Evolutionary conservation across 2,113 vertebrate species (phyloP).

Genomic region (Podarcis muralis): DNA sequence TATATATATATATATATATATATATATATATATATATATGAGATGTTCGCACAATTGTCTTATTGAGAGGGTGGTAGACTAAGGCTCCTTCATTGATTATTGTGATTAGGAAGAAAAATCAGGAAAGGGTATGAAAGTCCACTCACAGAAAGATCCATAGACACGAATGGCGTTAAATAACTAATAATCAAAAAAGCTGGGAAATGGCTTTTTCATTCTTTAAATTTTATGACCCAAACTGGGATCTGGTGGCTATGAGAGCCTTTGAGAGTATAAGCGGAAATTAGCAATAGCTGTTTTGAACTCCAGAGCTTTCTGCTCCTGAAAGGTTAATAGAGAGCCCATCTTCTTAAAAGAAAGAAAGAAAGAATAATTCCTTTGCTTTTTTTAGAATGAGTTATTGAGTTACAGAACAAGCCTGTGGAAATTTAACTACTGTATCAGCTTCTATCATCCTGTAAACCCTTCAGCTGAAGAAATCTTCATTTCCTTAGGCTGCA

Average conservation of each 20-base stretch:
- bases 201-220: neutral
- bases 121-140: neutral
- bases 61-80: too few relatives aligned
- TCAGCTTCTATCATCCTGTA: neutral
- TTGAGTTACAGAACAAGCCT: neutral
- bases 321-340: neutral
- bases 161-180: neutral
- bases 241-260: neutral
- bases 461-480: neutral
- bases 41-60: too few relatives aligned
- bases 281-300: neutral
- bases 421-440: neutral
- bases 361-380: neutral
- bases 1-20: too few relatives aligned
- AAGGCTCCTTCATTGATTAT: neutral
- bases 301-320: neutral
- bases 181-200: neutral
- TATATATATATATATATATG: too few relatives aligned
- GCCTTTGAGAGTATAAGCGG: neutral
- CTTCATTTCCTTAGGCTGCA: neutral
- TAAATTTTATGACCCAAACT: neutral
- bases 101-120: neutral
- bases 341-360: neutral
- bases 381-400: neutral
- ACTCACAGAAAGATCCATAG: neutral